Percentiles rank a stretch among this genome's conserved stretches.
phyloP scores from a whole-genome alignment of 2,888 invertebrate species.

The Brenthis ino region DNA sequence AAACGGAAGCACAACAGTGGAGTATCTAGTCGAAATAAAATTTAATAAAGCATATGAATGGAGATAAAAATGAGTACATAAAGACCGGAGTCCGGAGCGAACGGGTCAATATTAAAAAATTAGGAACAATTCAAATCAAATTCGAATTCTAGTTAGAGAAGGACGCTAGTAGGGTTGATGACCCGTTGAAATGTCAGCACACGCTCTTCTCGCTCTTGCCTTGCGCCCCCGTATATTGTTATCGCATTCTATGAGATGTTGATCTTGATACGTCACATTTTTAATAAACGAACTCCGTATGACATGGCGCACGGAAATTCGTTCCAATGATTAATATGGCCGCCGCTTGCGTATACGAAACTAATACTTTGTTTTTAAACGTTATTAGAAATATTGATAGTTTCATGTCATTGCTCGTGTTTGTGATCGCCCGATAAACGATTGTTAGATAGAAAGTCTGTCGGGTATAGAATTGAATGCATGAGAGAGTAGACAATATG shows the following conservation, averaged over 20 bases:
- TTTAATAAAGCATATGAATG: conserved; percentile 68
- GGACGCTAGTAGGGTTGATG: conserved; percentile 80
- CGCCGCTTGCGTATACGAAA: conserved; percentile 70
- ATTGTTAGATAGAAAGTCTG: conserved; percentile 75
- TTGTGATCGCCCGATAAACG: conserved; percentile 76
- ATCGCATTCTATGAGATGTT: conserved; percentile 77
- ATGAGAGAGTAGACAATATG: conserved; percentile 59
- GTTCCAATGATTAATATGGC: conserved; percentile 81
- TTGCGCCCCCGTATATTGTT: conserved; percentile 51
- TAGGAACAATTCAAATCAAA: conserved; percentile 81
- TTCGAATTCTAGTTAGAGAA: conserved; percentile 81
- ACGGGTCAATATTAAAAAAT: conserved; percentile 77
- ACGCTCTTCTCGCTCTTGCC: conserved; percentile 65
- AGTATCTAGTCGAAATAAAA: conserved; percentile 63
- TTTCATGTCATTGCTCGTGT: conserved; percentile 79
- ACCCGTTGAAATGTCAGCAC: conserved; percentile 81
- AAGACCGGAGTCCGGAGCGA: conserved; percentile 62
- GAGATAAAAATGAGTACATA: conserved; percentile 51
- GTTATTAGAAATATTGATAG: conserved; percentile 83
- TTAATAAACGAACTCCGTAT: conserved; percentile 82
- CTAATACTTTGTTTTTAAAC: conserved; percentile 79
- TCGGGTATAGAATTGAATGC: conserved; percentile 69
- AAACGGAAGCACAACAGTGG: conserved; percentile 72
- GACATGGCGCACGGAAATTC: conserved; percentile 81
- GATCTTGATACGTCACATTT: conserved; percentile 83